phyloP scores from a whole-genome alignment of 1,140 invertebrate species.

The Limonius californicus region DNA sequence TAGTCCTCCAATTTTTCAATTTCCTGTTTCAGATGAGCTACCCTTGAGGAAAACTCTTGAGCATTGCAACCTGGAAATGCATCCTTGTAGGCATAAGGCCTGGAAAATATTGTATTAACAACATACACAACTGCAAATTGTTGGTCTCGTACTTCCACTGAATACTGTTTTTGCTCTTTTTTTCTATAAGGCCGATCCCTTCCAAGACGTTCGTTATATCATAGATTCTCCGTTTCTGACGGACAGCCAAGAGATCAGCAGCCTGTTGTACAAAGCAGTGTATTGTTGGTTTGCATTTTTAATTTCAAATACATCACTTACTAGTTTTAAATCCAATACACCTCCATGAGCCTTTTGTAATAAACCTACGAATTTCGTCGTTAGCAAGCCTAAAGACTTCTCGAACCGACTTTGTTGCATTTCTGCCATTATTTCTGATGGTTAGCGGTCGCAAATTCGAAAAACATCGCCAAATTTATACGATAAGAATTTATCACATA shows the following conservation, averaged over 20 bases:
- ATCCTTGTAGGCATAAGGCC: conserved; percentile 56
- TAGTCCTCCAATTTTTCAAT: conserved; percentile 71
- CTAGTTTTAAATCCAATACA: conserved; percentile 93
- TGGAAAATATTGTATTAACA: conserved; percentile 25
- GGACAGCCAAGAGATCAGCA: conserved; percentile 85
- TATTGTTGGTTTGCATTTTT: too few species aligned
- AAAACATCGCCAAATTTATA: neutral
- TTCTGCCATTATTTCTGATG: conserved; percentile 52
- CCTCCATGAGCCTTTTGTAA: conserved; percentile 94
- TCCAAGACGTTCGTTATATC: conserved; percentile 99
- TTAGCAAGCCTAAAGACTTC: conserved; percentile 93
- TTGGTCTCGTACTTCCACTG: conserved; percentile 67
- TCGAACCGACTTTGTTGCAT: conserved; percentile 71
- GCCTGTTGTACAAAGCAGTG: conserved; percentile 51
- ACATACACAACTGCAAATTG: neutral
- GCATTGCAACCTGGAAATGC: conserved; percentile 77
- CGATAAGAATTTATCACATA: neutral
- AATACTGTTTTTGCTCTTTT: conserved; percentile 91
- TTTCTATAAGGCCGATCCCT: conserved; percentile 97
- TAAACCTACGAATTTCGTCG: conserved; percentile 91
- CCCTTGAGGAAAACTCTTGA: conserved; percentile 69
- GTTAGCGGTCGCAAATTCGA: neutral
- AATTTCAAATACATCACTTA: too few species aligned
- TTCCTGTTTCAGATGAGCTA: conserved; percentile 72
- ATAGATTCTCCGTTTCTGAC: conserved; percentile 97